phyloP scores from a whole-genome alignment of 1,140 invertebrate genomes.

The Conopomorpha cramerella region DNA sequence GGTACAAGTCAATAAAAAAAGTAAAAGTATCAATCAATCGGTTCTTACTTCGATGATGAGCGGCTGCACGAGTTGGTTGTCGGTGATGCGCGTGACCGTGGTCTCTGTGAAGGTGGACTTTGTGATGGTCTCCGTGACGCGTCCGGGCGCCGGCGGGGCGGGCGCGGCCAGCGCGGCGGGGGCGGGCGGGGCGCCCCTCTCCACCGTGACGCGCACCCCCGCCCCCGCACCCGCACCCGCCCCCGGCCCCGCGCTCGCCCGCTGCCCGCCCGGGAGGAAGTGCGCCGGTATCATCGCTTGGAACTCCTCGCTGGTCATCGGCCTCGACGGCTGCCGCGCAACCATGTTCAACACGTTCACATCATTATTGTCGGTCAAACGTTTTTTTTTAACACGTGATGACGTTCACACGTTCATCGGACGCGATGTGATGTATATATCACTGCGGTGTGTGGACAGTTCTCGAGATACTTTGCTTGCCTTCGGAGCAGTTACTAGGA shows the following conservation, averaged over 20 bases:
- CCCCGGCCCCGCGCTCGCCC: slow-evolving; percentile 7
- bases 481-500: too few relatives aligned
- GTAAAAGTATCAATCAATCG: too few relatives aligned
- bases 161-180: slow-evolving; percentile 73
- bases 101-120: slow-evolving; percentile 94
- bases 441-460: too few relatives aligned
- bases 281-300: slow-evolving; percentile 91
- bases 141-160: slow-evolving; percentile 79
- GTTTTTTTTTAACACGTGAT: slow-evolving; percentile 3
- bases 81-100: slow-evolving; percentile 88
- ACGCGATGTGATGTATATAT: background rate
- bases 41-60: slow-evolving; percentile 82
- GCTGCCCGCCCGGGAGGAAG: slow-evolving; percentile 68
- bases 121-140: slow-evolving; percentile 89
- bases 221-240: slow-evolving; percentile 19
- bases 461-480: too few relatives aligned
- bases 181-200: slow-evolving; percentile 56
- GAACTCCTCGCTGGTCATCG: slow-evolving; percentile 89
- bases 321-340: slow-evolving; percentile 73
- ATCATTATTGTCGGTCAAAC: slow-evolving; percentile 20
- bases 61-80: slow-evolving; percentile 83
- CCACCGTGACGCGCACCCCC: slow-evolving; percentile 59
- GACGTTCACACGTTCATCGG: slow-evolving; percentile 1
- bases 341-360: slow-evolving; percentile 51
- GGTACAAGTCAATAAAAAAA: too few relatives aligned